phyloP scores from a whole-genome alignment of 2,797 vertebrate species.

The Sebastes diaconus region DNA sequence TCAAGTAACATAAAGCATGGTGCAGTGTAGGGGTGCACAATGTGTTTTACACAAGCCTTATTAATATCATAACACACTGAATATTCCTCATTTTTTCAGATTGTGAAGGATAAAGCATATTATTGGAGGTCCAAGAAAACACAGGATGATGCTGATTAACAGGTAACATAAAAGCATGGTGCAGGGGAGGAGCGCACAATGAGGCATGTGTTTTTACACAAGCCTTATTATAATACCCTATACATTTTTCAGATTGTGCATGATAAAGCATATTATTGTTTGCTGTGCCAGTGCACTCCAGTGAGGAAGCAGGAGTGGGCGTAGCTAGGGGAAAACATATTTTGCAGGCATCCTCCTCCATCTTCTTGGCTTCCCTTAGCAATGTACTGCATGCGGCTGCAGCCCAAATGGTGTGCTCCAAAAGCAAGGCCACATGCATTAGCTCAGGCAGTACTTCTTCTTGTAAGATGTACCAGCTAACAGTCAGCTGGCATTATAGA shows the following conservation, averaged over 20 bases:
- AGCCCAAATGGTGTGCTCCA: constrained; percentile 44
- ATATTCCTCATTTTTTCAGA: too few species aligned
- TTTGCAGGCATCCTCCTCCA: constrained; percentile 55
- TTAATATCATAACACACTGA: too few species aligned
- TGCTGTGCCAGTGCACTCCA: constrained; percentile 10
- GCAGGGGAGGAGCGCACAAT: neutral
- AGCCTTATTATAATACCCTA: neutral
- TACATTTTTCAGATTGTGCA: neutral
- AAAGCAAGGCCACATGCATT: constrained; percentile 34
- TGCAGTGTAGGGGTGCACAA: too few species aligned
- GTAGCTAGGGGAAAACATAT: constrained; percentile 58
- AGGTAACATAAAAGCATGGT: constrained; percentile 4
- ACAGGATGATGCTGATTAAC: constrained; percentile 3
- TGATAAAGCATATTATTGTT: neutral
- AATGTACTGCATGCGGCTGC: constrained; percentile 30
- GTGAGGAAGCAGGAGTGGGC: constrained; percentile 52
- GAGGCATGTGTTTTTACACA: neutral
- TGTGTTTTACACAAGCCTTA: too few species aligned
- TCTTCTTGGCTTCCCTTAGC: constrained; percentile 49
- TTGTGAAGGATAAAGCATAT: too few species aligned
- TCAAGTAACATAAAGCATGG: too few species aligned
- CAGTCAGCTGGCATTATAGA: neutral
- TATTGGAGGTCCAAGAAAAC: neutral
- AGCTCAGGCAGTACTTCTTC: neutral
- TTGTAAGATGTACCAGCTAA: neutral